A percentile compares a stretch with the other conserved stretches of the same genome.
These are phyloP conservation scores for Amorpha juglandis DNA, from an alignment of 2,888 invertebrate genomes.

Conservation along the genomic window DNA sequence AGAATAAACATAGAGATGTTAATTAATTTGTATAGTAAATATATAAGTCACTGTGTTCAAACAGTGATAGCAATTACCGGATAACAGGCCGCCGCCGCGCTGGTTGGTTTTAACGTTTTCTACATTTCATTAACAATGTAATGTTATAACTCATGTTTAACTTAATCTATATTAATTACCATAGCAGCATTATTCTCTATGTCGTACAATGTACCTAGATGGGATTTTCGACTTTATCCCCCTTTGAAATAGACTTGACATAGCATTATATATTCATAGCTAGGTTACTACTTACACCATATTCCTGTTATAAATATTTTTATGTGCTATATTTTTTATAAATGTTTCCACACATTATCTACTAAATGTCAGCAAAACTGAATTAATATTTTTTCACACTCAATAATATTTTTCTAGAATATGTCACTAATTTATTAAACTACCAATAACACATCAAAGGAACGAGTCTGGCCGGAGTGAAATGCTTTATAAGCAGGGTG, in stretches of 20 bases:
- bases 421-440: background rate
- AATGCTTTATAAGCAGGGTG: background rate
- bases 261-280: background rate
- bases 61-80: slow-evolving; percentile 10
- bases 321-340: background rate
- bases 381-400: background rate
- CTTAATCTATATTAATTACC: background rate
- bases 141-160: background rate
- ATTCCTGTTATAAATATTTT: background rate
- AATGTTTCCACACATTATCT: background rate
- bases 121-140: background rate
- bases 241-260: background rate
- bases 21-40: slow-evolving; percentile 10
- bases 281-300: background rate
- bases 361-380: background rate
- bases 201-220: no score
- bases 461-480: background rate
- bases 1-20: background rate
- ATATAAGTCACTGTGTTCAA: slow-evolving; percentile 1
- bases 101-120: background rate
- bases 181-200: background rate
- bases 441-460: background rate
- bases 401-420: background rate
- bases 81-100: background rate
- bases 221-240: background rate